These are phyloP conservation scores for Brenthis daphne DNA, from an alignment of 2,888 invertebrate species.

Conservation along the genomic window DNA sequence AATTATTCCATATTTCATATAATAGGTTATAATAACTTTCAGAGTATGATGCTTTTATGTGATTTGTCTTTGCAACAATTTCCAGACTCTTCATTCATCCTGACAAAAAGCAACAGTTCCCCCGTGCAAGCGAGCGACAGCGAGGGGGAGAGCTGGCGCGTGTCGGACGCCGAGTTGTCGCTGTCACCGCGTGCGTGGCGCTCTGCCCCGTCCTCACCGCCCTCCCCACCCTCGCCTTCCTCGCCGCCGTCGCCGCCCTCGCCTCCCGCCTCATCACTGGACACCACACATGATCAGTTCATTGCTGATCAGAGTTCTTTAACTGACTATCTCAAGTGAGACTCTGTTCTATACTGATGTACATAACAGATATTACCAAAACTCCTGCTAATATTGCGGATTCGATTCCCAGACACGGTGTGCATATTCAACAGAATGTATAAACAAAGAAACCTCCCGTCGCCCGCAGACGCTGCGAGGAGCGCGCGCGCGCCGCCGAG, in stretches of 20 bases:
- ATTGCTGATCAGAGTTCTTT: conserved; percentile 52
- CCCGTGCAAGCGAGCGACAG: conserved; percentile 8
- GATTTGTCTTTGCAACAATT: not conserved
- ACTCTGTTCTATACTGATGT: not conserved
- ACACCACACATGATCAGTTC: conserved; percentile 49
- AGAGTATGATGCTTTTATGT: too few relatives aligned
- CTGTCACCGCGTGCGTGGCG: conserved; percentile 44
- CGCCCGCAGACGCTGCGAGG: conserved; percentile 42
- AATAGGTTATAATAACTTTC: too few relatives aligned
- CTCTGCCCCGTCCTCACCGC: conserved; percentile 22
- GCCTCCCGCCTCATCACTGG: conserved; percentile 25
- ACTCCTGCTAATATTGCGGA: too few relatives aligned
- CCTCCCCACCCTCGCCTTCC: conserved; percentile 36
- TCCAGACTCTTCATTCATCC: conserved; percentile 44
- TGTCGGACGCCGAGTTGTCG: conserved; percentile 41
- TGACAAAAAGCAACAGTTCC: conserved; percentile 28
- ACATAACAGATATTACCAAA: too few relatives aligned
- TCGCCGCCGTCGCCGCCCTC: conserved; percentile 26
- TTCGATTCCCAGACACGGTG: too few relatives aligned
- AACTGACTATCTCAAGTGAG: conserved; percentile 46
- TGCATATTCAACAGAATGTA: too few relatives aligned
- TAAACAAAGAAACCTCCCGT: too few relatives aligned
- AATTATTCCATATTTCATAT: too few relatives aligned
- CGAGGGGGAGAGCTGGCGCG: conserved; percentile 38
- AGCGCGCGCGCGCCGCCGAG: conserved; percentile 63